Evolutionary conservation across 2,888 invertebrate species (phyloP).

Genomic region (Scaptomyza tumidula): DNA sequence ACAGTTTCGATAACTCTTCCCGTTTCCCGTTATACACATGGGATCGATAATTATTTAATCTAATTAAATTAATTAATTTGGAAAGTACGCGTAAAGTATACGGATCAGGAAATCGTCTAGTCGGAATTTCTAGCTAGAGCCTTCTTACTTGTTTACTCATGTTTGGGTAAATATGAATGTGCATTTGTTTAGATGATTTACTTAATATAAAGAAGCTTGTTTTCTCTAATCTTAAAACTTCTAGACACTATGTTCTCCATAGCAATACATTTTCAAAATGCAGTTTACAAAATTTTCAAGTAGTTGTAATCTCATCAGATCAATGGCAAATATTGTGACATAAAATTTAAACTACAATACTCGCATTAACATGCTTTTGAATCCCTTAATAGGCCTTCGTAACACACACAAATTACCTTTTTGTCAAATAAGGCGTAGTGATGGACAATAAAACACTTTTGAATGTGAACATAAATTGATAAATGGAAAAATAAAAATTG

Average conservation of each 20-base stretch:
- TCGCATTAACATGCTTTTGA: slow-evolving; percentile 38
- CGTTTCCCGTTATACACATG: no score
- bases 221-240: no score
- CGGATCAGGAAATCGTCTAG: no score
- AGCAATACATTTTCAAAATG: neutral
- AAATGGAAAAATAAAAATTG: slow-evolving; percentile 82
- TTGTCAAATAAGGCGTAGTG: slow-evolving; percentile 63
- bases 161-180: no score
- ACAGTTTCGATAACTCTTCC: no score
- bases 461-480: slow-evolving; percentile 71
- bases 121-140: no score
- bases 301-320: slow-evolving; percentile 32
- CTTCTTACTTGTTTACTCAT: no score
- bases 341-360: slow-evolving; percentile 58
- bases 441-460: slow-evolving; percentile 77
- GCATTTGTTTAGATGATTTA: no score
- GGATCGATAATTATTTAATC: no score
- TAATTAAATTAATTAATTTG: no score
- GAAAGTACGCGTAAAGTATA: no score
- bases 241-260: neutral
- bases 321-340: slow-evolving; percentile 82
- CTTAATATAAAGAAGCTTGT: no score
- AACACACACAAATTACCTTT: slow-evolving; percentile 75
- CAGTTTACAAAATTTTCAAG: neutral
- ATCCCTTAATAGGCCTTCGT: slow-evolving; percentile 48